These are phyloP conservation scores for Oreochromis tanganicae DNA, from an alignment of 2,113 vertebrate species.

Conservation along the genomic window DNA sequence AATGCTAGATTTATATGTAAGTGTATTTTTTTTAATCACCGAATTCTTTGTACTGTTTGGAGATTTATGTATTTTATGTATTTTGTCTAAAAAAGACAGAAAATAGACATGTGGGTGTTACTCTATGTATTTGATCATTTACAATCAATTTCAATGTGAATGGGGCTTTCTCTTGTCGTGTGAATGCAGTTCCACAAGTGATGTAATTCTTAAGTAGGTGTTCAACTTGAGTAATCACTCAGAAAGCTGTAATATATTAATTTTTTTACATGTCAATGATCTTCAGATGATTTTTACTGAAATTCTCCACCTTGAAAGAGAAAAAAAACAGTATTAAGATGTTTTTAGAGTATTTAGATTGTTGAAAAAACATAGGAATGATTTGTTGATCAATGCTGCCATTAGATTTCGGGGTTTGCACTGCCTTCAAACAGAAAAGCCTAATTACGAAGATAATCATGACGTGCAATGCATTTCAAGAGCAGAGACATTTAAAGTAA, in stretches of 20 bases:
- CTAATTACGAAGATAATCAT: not conserved
- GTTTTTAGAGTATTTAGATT: not conserved
- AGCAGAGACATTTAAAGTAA: not conserved
- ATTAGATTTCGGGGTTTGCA: not conserved
- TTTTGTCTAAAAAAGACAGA: not conserved
- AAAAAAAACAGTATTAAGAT: not conserved
- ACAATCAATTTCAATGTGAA: not conserved
- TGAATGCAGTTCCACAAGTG: not conserved
- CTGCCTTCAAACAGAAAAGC: not conserved
- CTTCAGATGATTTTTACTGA: fast-evolving
- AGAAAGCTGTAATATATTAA: not conserved
- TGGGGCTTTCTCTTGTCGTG: not conserved
- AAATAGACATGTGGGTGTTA: not conserved
- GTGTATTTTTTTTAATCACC: not conserved
- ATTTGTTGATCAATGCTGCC: not conserved
- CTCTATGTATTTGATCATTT: not conserved
- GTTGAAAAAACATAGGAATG: not conserved
- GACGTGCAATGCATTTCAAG: not conserved
- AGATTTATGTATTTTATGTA: not conserved
- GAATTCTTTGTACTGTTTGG: not conserved
- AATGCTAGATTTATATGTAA: constrained; percentile 16
- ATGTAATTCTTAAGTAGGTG: not conserved
- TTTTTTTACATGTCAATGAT: not conserved
- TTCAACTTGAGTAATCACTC: not conserved
- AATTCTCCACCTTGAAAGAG: not conserved